Evolutionary conservation across 2,113 vertebrate genomes (phyloP).

Genomic region (Pterocles gutturalis): DNA sequence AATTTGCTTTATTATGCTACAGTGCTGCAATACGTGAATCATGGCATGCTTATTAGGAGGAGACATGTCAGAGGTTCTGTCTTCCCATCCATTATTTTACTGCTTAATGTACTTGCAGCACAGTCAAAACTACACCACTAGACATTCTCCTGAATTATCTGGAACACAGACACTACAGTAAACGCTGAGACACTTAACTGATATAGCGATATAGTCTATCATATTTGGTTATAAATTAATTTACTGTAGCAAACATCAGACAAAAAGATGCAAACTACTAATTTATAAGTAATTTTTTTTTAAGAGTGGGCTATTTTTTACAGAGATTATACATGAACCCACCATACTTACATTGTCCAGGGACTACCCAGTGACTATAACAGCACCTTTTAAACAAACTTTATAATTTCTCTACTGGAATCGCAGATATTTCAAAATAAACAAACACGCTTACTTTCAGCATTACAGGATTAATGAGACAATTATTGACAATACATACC

Average conservation of each 20-base stretch:
- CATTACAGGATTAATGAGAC: background rate
- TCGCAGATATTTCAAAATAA: background rate
- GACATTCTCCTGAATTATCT: background rate
- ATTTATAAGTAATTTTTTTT: background rate
- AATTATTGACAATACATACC: background rate
- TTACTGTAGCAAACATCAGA: background rate
- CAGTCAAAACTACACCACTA: background rate
- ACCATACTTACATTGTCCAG: background rate
- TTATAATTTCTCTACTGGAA: background rate
- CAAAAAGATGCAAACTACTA: background rate
- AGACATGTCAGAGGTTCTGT: background rate
- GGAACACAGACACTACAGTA: background rate
- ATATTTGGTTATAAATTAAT: background rate
- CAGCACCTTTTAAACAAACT: background rate
- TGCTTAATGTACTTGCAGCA: background rate
- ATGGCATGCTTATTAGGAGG: background rate
- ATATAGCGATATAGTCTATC: background rate
- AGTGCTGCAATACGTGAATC: background rate
- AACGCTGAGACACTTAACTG: background rate
- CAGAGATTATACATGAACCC: background rate
- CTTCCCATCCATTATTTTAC: background rate
- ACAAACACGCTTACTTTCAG: background rate
- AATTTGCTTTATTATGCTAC: conserved; percentile 7
- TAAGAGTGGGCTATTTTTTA: background rate
- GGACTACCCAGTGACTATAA: background rate